phyloP scores from a whole-genome alignment of 2,888 invertebrate genomes.

The Pollenia labialis region DNA sequence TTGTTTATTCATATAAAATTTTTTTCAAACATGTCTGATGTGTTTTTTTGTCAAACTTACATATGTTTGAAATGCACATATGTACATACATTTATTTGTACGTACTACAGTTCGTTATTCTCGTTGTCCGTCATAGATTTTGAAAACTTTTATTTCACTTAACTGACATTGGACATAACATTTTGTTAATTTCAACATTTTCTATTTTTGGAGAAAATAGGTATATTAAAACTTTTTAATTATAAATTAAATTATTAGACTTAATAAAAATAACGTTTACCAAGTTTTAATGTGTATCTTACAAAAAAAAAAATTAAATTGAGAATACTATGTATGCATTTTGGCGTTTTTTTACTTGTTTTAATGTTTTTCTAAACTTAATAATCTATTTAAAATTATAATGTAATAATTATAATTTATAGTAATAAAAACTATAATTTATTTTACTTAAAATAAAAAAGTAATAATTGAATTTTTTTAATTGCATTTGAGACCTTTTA shows the following conservation, averaged over 20 bases:
- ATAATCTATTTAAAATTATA: conserved; percentile 10
- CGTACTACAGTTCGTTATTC: conserved; percentile 13
- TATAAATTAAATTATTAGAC: conserved; percentile 9
- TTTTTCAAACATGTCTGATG: conserved; percentile 44
- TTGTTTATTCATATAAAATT: conserved; percentile 30
- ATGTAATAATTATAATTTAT: conserved; percentile 59
- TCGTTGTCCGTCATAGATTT: conserved; percentile 28
- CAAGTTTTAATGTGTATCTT: not conserved
- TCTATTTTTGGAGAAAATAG: conserved; percentile 55
- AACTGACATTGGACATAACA: conserved; percentile 30
- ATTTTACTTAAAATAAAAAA: not conserved
- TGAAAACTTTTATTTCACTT: not conserved
- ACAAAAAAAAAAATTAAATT: not conserved
- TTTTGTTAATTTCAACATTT: conserved; percentile 64
- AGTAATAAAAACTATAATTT: conserved; percentile 39
- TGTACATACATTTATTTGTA: too few species aligned
- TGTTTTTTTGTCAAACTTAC: conserved; percentile 5
- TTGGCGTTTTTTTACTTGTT: conserved; percentile 9
- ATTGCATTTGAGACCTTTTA: conserved; percentile 64
- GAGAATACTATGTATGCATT: conserved; percentile 21
- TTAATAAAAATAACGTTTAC: conserved; percentile 12
- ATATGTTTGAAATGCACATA: conserved; percentile 39
- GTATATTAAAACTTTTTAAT: not conserved
- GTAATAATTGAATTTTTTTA: conserved; percentile 25
- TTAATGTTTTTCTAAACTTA: not conserved